Conservation (phyloP, 2,113 vertebrate species). For the Lipophrys pholis region DNA sequence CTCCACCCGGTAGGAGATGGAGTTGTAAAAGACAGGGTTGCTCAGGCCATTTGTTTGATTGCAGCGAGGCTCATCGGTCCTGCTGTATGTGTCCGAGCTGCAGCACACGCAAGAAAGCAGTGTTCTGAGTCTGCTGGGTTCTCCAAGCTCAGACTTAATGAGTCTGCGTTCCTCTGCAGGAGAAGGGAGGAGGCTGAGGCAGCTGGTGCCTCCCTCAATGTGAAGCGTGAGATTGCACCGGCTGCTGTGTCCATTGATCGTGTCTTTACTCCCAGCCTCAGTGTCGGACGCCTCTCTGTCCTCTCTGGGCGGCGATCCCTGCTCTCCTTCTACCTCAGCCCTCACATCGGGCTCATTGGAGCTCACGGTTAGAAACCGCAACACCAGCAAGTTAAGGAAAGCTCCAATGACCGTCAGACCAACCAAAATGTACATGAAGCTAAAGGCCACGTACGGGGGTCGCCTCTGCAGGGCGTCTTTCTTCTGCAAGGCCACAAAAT, state of each 20-base stretch:
- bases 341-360: slow-evolving; percentile 61
- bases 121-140: slow-evolving; percentile 55
- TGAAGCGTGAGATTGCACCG: slow-evolving; percentile 80
- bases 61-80: slow-evolving; percentile 59
- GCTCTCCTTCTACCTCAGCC: neutral
- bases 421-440: slow-evolving; percentile 92
- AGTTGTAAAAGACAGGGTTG: slow-evolving; percentile 87
- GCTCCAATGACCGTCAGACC: slow-evolving; percentile 90
- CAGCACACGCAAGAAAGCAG: slow-evolving; percentile 83
- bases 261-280: slow-evolving; percentile 21
- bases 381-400: slow-evolving; percentile 92
- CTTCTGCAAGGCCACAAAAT: slow-evolving; percentile 92
- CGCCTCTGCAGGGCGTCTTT: slow-evolving; percentile 87
- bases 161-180: slow-evolving; percentile 66
- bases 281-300: slow-evolving; percentile 55
- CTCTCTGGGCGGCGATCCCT: slow-evolving; percentile 57
- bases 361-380: slow-evolving; percentile 89
- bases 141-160: slow-evolving; percentile 16
- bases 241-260: slow-evolving; percentile 59
- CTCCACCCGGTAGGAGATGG: slow-evolving; percentile 86
- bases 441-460: slow-evolving; percentile 88
- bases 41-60: slow-evolving; percentile 80
- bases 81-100: slow-evolving; percentile 62
- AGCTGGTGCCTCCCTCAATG: slow-evolving; percentile 81
- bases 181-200: slow-evolving; percentile 84